Evolutionary conservation across 2,113 vertebrate genomes (phyloP).

Genomic region (Paralichthys olivaceus): DNA sequence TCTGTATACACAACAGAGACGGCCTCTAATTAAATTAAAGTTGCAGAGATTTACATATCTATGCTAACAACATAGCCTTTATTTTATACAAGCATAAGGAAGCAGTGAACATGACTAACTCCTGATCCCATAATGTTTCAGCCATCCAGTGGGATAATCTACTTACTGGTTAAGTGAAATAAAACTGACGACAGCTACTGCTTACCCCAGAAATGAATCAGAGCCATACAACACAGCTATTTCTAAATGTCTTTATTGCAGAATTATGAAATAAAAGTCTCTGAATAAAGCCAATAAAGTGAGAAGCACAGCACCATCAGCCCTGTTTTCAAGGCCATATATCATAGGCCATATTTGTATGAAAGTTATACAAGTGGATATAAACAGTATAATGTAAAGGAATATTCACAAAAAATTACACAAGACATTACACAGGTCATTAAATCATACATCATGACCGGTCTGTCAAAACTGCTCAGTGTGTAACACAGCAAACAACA

Average conservation of each 20-base stretch:
- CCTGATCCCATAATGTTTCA: background rate
- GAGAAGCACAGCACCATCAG: constrained; percentile 4
- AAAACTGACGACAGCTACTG: background rate
- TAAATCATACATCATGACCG: background rate
- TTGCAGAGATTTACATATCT: no score
- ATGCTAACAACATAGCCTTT: no score
- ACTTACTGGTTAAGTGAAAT: constrained; percentile 12
- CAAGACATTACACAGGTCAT: constrained; percentile 11
- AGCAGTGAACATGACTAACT: background rate
- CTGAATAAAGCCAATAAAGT: background rate
- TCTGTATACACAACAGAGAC: background rate
- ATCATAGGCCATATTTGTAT: background rate
- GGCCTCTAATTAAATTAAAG: no score
- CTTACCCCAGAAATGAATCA: background rate
- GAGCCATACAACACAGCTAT: background rate
- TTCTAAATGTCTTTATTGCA: background rate
- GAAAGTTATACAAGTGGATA: background rate
- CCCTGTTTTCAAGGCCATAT: background rate
- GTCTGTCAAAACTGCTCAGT: background rate
- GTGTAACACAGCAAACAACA: background rate
- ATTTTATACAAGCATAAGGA: background rate
- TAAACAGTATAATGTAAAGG: no score
- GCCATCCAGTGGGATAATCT: background rate
- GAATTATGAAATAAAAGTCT: no score
- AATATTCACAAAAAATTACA: background rate